Evolutionary conservation across 30 jellyfish, hydroid and myxozoan species (phyloP), one percentile per base, ranked within the genome.

Genomic region (Turritopsis rubra): DNA sequence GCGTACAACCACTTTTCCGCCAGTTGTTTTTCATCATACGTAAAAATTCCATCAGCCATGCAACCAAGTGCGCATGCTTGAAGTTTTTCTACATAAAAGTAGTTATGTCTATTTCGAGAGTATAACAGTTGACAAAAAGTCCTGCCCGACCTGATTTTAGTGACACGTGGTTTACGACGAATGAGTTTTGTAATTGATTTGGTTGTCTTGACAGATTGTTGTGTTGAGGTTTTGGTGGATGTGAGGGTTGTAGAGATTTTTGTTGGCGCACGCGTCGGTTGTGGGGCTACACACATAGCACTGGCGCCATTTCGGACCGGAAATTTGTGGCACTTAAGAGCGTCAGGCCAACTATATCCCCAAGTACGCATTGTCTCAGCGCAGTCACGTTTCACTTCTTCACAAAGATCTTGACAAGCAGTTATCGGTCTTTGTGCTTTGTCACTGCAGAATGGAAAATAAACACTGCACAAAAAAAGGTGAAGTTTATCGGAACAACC

Each of bases 351-450:
- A 17, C 23, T 20, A 54, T 82, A 88, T 19, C 87, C 96, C 66
- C 25, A 86, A 52, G 31, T 71, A 19, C 68, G 18, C 94, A 93
- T 80, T 22, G 52, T 28, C 0, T 89, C 90, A 16, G 25, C 78
- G 73, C 99, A 93, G 1, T 87, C 77, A 0, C 54, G 28, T 41
- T 83, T 31, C 28, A 93, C 99, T 22, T 93, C 97, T 82, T 93
- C 99, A 71, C 99, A 93, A 29, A 93, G 72, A 5, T 96, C 84
- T 66, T 96, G 80, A 84, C 99, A 93, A 21, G 99, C 97, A 84
- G 78, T 81, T 8, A 93, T 86, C 72, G 85, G 87, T 21, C 85
- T 91, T 52, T 73, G 71, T 72, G 83, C 91, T 60, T 93, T 86
- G 71, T 83, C 96, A 16, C 91, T 85, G 70, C 99, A 93, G 75